Evolutionary conservation across 2,888 invertebrate genomes (phyloP), one percentile per base, ranked within the genome.

Genomic region (Lottia gigantea): DNA sequence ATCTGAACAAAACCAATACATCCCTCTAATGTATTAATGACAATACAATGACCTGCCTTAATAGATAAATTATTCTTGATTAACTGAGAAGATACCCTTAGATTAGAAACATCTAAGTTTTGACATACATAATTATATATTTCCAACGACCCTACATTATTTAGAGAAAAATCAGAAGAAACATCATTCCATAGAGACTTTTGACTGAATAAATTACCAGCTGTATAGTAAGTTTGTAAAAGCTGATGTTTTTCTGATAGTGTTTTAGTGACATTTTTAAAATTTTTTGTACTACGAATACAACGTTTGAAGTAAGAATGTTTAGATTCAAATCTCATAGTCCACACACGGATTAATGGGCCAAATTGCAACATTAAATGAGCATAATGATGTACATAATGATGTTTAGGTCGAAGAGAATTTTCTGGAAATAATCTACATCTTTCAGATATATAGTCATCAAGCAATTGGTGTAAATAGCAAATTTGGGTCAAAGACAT

Each of bases 381-480:
- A 19, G 55, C n/a, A 12, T 55, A 55, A 19, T 55, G 55, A 55
- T 55, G 55, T n/a, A 55, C 55, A 55, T 55, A 55, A n/a, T 55
- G 19, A 55, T 55, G 19, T 55, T 55, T 55, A 15, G 19, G 55
- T 55, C 55, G 55, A 19, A 55, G 55, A 7, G n/a, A 19, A 19
- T 19, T 19, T 19, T 55, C 19, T 6, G 15, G 19, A 19, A 55
- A 55, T 12, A 55, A 55, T n/a, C 6, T 55, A n/a, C 19, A 19
- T 19, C 55, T 55, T 19, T 11, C 19, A 19, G 2, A 7, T 19
- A 47, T 47, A n/a, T 55, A 55, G 16, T 68, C 65, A n/a, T 46
- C 64, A 23, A 71, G 45, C 26, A 68, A 19, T 14, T 26, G 26
- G 16, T 49, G 63, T 23, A 71, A 19, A 49, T 23, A 55, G 15